Base-by-base conservation (phyloP, 2,797 vertebrate genomes). In the Limosa lapponica region DNA sequence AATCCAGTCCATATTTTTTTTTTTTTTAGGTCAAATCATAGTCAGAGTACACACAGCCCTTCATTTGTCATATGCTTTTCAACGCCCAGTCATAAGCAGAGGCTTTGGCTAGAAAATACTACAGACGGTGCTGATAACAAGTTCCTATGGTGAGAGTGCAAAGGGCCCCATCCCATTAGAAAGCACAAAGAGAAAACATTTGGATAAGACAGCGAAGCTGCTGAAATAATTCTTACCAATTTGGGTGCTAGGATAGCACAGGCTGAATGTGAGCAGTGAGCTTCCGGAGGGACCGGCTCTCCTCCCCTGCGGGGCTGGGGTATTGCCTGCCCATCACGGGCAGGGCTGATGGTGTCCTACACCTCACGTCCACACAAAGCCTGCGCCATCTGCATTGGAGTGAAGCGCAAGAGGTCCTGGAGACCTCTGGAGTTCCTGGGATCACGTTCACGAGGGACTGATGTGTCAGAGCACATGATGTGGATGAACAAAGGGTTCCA, bases 211-310 rank as follows among this genome's bases (percentile, higher is more conserved):
- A 77, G 36, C 1, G 12, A 90, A 79, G 48, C 43, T 90, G 58
- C n/a, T 72, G 80, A 75, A 82, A 73, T 49, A 88, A 59, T 58
- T 58, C 39, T 51, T 59, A 66, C 25, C 43, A 20, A 48, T 54
- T 30, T 36, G 20, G 5, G 36, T 54, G 16, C 17, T 51, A 36
- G 70, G 66, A 69, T 34, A 64, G 39, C 58, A 28, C 43, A 78
- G 11, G 8, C 22, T 27, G 39, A 25, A 24, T 4, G 27, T 10
- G 44, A 54, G 51, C 46, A 65, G 48, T 3, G 27, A 72, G 27
- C 36, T 69, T 4, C 0, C 0, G 22, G 14, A 55, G 48, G 34
- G 51, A 78, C 37, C 3, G 0, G 1, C 49, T 55, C 4, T 83
- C 32, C 20, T 24, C 6, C 25, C 30, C 16, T 14, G 24, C 1